Conservation (phyloP, 2,113 vertebrate genomes). For the Cyprinodon variegatus region DNA sequence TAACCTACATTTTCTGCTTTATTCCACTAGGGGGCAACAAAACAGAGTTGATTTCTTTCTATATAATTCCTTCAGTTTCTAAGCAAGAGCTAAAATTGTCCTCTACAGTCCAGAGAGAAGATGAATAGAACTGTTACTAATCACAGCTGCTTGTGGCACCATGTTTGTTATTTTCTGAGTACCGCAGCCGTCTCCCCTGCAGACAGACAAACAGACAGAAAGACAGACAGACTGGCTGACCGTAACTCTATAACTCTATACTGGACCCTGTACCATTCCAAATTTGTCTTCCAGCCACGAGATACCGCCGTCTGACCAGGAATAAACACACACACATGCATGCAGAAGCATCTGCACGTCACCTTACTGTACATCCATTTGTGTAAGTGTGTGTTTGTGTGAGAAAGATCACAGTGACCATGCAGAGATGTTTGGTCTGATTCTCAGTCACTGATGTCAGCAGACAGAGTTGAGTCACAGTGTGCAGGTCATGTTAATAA, state of each 20-base stretch:
- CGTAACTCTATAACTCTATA: constrained; percentile 67
- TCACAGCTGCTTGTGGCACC: not conserved
- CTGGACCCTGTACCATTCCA: constrained; percentile 66
- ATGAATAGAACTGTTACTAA: not conserved
- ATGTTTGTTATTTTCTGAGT: constrained; percentile 53
- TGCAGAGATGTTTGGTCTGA: constrained; percentile 59
- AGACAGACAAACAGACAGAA: constrained; percentile 57
- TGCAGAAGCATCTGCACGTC: constrained; percentile 41
- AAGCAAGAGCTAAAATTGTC: not conserved
- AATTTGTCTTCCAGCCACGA: constrained; percentile 69
- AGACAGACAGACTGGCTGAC: constrained; percentile 67
- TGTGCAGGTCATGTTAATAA: constrained; percentile 46
- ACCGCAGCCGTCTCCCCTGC: constrained; percentile 1
- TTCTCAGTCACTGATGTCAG: constrained; percentile 74
- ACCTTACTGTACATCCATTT: constrained; percentile 34
- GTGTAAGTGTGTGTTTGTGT: constrained; percentile 35
- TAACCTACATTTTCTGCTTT: not conserved
- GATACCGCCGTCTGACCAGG: constrained; percentile 67
- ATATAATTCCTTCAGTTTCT: not conserved
- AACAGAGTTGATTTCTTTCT: not conserved
- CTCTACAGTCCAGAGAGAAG: not conserved
- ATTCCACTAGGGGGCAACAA: not conserved
- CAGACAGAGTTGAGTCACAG: constrained; percentile 38
- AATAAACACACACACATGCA: constrained; percentile 66
- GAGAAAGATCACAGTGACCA: constrained; percentile 21